Base-by-base conservation (phyloP, 1,140 invertebrate genomes). In the Hylaeus anthracinus region DNA sequence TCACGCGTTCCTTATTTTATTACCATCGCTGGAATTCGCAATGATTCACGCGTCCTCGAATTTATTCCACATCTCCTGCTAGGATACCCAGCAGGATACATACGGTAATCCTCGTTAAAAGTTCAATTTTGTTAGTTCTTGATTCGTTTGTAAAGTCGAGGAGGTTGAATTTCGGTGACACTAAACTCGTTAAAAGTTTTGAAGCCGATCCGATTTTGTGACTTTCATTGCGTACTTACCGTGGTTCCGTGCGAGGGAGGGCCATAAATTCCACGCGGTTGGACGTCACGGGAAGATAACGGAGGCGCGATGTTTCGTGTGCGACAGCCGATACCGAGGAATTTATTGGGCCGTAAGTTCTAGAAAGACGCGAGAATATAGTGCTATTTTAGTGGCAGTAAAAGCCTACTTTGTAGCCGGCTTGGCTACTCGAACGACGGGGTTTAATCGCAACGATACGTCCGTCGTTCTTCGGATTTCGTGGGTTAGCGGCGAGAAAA, bases 271-370 rank as follows among this genome's bases (percentile, higher is more conserved):
- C 26, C 61, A 37, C 55, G 56, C 48, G 60, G 79, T 82, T 48
- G 72, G 71, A 69, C 78, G 72, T 74, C 56, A 15, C 41, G 45
- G 48, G 72, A 65, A 83, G 85, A 87, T 87, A 87, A 82, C 78
- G 72, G 63, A 60, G 51, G 53, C 48, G 58, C 55, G 69, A n/a
- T 76, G 72, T 86, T 86, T 69, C 76, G 71, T 45, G 39, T 61
- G 58, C 67, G 84, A 80, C 79, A 80, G 55, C 51, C 69, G 81
- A 83, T 82, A 78, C 64, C 73, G 53, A 64, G 45, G 72, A 87
- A 87, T 87, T 87, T 87, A 87, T 86, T 63, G 77, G 64, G 65
- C 84, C 56, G 55, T 87, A 87, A 86, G 84, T 45, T 64, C 26
- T 70, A 58, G 43, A 45, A 81, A 26, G 70, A 86, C 56, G 70